phyloP scores from a whole-genome alignment of 2,797 vertebrate genomes.

The Protosalanx chinensis region DNA sequence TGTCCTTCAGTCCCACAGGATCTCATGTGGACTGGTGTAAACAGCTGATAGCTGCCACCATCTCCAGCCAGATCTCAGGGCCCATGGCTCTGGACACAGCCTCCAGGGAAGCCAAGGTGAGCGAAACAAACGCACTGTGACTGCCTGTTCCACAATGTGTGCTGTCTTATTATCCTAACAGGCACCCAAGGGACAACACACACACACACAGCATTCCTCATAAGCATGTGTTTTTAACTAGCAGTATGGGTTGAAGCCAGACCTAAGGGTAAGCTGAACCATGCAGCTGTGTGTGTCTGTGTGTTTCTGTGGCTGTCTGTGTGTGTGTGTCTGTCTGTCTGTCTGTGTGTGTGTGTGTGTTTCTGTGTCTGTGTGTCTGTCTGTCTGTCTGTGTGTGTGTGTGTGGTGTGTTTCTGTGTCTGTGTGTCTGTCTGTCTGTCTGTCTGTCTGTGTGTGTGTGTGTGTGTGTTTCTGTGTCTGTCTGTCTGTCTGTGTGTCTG shows the following conservation, averaged over 20 bases:
- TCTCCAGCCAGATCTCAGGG: constrained; percentile 90
- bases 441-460: no score
- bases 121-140: neutral
- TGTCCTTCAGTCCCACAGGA: constrained; percentile 80
- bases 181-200: neutral
- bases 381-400: no score
- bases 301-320: neutral
- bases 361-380: neutral
- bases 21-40: constrained; percentile 99
- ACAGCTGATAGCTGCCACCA: constrained; percentile 94
- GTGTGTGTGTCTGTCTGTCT: neutral
- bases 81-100: constrained; percentile 65
- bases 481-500: no score
- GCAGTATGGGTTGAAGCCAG: constrained; percentile 57
- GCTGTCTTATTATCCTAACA: no score
- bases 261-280: constrained; percentile 60
- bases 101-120: constrained; percentile 83
- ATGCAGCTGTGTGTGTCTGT: constrained; percentile 7
- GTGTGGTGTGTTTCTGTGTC: no score
- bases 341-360: constrained; percentile 3
- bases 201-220: constrained; percentile 11
- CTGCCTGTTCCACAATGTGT: neutral
- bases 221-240: constrained; percentile 50
- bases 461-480: no score
- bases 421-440: no score